These are phyloP conservation scores for Drosophila lowei DNA, from an alignment of 1,140 invertebrate genomes.

Conservation along the genomic window DNA sequence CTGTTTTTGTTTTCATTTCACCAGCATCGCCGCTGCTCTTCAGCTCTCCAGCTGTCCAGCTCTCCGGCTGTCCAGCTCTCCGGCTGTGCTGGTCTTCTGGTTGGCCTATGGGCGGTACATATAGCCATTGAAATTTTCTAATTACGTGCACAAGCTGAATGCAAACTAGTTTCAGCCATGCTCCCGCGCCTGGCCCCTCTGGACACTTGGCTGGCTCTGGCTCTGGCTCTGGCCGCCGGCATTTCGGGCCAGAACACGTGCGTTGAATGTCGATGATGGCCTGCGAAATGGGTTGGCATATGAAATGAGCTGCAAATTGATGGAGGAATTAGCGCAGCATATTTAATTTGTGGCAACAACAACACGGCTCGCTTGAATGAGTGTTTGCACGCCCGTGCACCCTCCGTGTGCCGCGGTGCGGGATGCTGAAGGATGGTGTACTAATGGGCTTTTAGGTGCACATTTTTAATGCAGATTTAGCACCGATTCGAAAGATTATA, in stretches of 20 bases:
- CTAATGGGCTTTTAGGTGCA: constrained; percentile 49
- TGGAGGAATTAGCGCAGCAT: constrained; percentile 79
- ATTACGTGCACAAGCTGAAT: constrained; percentile 69
- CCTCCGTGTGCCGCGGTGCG: neutral
- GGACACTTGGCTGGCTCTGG: constrained; percentile 16
- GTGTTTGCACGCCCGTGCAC: constrained; percentile 33
- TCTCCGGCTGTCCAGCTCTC: neutral
- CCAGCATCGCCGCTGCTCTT: constrained; percentile 17
- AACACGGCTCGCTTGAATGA: constrained; percentile 4
- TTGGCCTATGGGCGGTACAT: no score
- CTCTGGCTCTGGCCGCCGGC: constrained; percentile 35
- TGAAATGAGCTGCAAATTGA: constrained; percentile 81
- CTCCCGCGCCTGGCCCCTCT: constrained; percentile 7
- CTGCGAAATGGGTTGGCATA: constrained; percentile 76
- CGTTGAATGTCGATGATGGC: constrained; percentile 35
- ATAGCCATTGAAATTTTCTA: constrained; percentile 65
- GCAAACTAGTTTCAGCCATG: constrained; percentile 61
- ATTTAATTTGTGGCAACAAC: constrained; percentile 65
- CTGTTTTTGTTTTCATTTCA: constrained; percentile 81
- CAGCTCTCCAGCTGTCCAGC: constrained; percentile 5
- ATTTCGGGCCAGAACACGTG: constrained; percentile 55
- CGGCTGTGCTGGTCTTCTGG: constrained; percentile 5
- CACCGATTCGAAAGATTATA: constrained; percentile 27
- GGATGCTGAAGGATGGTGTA: constrained; percentile 26
- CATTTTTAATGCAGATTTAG: constrained; percentile 47